Base-by-base conservation (phyloP, 2,113 vertebrate species). In the Elephantulus edwardii region DNA sequence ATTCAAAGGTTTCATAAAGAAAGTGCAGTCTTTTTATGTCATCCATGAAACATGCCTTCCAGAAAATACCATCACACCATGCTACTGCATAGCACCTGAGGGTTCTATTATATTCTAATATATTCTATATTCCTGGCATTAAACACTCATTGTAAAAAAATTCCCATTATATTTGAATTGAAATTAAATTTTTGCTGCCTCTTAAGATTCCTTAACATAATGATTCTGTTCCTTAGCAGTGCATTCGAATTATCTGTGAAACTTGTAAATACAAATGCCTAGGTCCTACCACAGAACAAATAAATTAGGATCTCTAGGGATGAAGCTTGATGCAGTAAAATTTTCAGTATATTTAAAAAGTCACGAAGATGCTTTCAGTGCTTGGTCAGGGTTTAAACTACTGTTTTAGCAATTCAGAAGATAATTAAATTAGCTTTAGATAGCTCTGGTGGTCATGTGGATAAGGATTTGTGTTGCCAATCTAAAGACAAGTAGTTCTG, bases 71-170 rank as follows among this genome's bases (percentile, higher is more conserved):
- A 83, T 91, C 76, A 86, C 7, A 81, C 33, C 54, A 86, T 35
- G 35, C 7, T 28, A 3, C 58, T 62, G 46, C 60, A 80, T 44
- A 87, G 40, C 22, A 28, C 70, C 48, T 33, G 56, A 90, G 26
- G 2, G 14, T 91, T 89, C 85, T 58, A 79, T 88, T 93, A 81
- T 78, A n/a, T n/a, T n/a, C n/a, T 86, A 91, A 90, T 70, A 83
- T 8, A 76, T 33, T 79, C 46, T 70, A 83, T 8, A 76, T 33
- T 79, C 46, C 74, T 38, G 24, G 46, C 35, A 79, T 85, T 95
- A 84, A 60, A n/a, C 13, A 78, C 78, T 93, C 66, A 38, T 80
- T 88, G 81, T 72, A 48, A 19, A 35, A 66, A 83, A 86, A 71
- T 72, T 71, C 35, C 42, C 58, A 85, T 86, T 89, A 76, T 56